Conservation (phyloP, 2,797 vertebrate genomes). For the Sebastes trivittatus region DNA sequence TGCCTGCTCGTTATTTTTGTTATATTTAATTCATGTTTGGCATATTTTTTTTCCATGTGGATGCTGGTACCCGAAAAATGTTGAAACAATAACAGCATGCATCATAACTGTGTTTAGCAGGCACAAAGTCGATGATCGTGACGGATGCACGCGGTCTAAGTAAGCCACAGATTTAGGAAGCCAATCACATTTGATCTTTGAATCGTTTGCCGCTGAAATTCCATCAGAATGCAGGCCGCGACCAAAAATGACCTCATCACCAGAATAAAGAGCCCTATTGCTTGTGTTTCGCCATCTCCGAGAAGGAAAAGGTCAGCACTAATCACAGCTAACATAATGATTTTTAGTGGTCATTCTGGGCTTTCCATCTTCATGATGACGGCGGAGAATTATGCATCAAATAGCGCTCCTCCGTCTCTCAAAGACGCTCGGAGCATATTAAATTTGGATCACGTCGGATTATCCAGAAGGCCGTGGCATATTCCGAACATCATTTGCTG, state of each 20-base stretch:
- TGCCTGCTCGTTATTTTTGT: conserved; percentile 57
- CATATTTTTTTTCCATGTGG: conserved; percentile 23
- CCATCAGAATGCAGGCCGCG: conserved; percentile 19
- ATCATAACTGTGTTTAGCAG: not conserved
- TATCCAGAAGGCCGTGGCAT: conserved; percentile 32
- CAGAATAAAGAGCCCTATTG: conserved; percentile 4
- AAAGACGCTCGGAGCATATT: conserved; percentile 36
- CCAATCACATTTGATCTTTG: conserved; percentile 32
- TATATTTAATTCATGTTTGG: conserved; percentile 54
- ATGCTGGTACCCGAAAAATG: not conserved
- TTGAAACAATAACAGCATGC: conserved; percentile 5
- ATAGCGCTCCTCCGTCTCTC: conserved; percentile 23
- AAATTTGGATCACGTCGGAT: conserved; percentile 56
- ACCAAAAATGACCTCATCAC: conserved; percentile 25
- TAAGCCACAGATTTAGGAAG: conserved; percentile 6
- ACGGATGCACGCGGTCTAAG: not conserved
- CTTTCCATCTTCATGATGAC: conserved; percentile 21
- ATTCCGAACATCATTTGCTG: conserved; percentile 8
- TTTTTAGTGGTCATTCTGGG: conserved; percentile 22
- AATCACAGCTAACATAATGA: conserved; percentile 48
- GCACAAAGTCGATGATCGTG: not conserved
- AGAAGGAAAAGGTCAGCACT: conserved; percentile 52
- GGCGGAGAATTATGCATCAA: conserved; percentile 43
- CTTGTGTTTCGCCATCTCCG: conserved; percentile 1
- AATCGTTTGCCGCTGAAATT: conserved; percentile 20